Base-by-base conservation (phyloP, 2,113 vertebrate genomes). In the Zeus faber region DNA sequence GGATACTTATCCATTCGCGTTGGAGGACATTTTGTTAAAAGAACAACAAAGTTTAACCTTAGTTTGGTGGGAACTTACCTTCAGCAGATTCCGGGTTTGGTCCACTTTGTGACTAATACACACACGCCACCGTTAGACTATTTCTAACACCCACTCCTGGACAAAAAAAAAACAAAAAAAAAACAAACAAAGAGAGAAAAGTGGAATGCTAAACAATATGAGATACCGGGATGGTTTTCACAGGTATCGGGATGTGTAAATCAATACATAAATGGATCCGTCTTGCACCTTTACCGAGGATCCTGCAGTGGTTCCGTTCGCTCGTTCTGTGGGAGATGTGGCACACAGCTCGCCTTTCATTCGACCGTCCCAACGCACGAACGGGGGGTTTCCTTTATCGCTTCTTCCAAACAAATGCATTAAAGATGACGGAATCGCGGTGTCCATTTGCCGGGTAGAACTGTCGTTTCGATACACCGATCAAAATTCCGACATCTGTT, bases 341-440 rank as follows among this genome's bases (percentile, higher is more conserved):
- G 81, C 82, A 81, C 73, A 70, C 35, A 72, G 83, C 81, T 86
- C 83, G 47, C 58, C 62, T 87, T 86, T 82, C 81, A 70, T 74
- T 73, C 73, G 85, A 57, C 73, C 44, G 17, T 5, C 2, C 79
- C 82, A 88, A 61, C 31, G 63, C 35, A 26, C 16, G 17, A 37
- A 20, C 27, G 59, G 75, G 63, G 63, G 52, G n/a, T 17, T 4
- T n/a, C 33, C n/a, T 14, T 37, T 29, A 29, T 29, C 4, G 27
- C 5, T 37, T 37, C 2, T 11, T 37, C n/a, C n/a, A n/a, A n/a
- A n/a, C n/a, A 37, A 37, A 37, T 14, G 33, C 33, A 4, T 37
- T 37, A 14, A 37, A 37, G 13, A n/a, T n/a, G n/a, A n/a, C n/a
- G n/a, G n/a, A n/a, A n/a, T n/a, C n/a, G n/a, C n/a, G n/a, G n/a